phyloP scores from a whole-genome alignment of 2,113 vertebrate species.

The Promerops cafer region DNA sequence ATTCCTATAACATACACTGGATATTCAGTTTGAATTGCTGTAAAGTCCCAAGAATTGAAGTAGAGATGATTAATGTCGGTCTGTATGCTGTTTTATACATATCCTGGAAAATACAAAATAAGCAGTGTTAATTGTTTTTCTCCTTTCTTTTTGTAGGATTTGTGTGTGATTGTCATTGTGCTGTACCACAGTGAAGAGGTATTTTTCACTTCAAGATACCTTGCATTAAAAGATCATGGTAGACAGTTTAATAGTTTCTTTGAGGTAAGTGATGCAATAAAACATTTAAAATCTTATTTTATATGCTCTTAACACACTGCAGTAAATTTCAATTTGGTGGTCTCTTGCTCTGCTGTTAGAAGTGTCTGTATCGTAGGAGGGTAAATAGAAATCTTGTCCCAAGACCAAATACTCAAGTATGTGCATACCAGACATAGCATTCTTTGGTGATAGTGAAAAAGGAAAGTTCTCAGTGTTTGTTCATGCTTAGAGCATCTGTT shows the following conservation, averaged over 20 bases:
- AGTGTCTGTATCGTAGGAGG: neutral
- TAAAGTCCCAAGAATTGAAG: neutral
- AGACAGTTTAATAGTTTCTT: slow-evolving; percentile 66
- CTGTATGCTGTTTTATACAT: neutral
- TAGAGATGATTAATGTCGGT: neutral
- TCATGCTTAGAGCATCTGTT: neutral
- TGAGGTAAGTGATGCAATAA: slow-evolving; percentile 58
- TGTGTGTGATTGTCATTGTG: neutral
- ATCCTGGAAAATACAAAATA: neutral
- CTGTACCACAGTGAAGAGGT: neutral
- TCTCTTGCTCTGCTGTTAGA: neutral
- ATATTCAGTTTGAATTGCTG: neutral
- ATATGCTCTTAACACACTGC: neutral
- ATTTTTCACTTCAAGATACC: neutral
- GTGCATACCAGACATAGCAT: neutral
- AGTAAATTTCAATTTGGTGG: neutral
- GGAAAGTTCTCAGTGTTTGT: neutral
- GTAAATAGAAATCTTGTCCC: slow-evolving; percentile 1
- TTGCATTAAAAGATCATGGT: slow-evolving; percentile 58
- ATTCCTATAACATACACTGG: neutral
- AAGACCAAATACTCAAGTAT: neutral
- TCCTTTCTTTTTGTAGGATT: slow-evolving; percentile 8
- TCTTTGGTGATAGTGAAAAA: neutral
- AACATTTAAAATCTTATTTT: neutral
- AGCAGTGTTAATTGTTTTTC: neutral